These are phyloP conservation scores for Schizotus pectinicornis DNA, from an alignment of 2,888 invertebrate species.

Conservation along the genomic window DNA sequence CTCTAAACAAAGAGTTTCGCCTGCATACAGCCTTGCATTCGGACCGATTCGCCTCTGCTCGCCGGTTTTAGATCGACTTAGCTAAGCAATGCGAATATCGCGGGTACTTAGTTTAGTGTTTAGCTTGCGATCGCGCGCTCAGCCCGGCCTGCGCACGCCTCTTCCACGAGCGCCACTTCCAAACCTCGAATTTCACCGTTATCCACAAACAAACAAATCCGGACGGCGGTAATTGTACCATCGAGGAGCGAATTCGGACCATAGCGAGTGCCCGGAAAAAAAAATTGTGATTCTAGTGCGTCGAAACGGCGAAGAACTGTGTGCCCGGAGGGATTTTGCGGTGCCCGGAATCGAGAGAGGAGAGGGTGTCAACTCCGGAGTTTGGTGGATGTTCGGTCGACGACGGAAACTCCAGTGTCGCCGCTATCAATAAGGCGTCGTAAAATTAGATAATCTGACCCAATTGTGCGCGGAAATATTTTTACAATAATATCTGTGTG, in stretches of 20 bases:
- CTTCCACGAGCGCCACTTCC: slow-evolving; percentile 36
- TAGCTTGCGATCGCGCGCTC: slow-evolving; percentile 39
- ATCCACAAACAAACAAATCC: slow-evolving; percentile 35
- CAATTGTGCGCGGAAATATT: slow-evolving; percentile 24
- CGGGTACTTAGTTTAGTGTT: slow-evolving; percentile 34
- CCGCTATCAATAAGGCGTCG: background rate
- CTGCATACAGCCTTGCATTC: slow-evolving; percentile 51
- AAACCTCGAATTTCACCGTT: slow-evolving; percentile 36
- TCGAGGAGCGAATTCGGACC: slow-evolving; percentile 12
- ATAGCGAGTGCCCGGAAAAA: no score
- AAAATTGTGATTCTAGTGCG: no score
- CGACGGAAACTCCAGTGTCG: no score
- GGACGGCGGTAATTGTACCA: slow-evolving; percentile 29
- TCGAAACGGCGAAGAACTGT: no score
- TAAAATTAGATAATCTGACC: slow-evolving; percentile 21
- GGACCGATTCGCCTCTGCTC: slow-evolving; percentile 45
- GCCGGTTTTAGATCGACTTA: slow-evolving; percentile 45
- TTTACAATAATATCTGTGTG: slow-evolving; percentile 6
- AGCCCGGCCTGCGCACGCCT: slow-evolving; percentile 32
- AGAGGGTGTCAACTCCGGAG: no score
- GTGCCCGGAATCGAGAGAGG: background rate
- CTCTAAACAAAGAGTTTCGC: slow-evolving; percentile 50
- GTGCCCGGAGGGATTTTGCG: background rate
- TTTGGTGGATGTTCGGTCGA: no score
- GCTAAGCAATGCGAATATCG: slow-evolving; percentile 50